These are phyloP conservation scores for Phainopepla nitens DNA, from an alignment of 2,113 vertebrate species.

Conservation along the genomic window DNA sequence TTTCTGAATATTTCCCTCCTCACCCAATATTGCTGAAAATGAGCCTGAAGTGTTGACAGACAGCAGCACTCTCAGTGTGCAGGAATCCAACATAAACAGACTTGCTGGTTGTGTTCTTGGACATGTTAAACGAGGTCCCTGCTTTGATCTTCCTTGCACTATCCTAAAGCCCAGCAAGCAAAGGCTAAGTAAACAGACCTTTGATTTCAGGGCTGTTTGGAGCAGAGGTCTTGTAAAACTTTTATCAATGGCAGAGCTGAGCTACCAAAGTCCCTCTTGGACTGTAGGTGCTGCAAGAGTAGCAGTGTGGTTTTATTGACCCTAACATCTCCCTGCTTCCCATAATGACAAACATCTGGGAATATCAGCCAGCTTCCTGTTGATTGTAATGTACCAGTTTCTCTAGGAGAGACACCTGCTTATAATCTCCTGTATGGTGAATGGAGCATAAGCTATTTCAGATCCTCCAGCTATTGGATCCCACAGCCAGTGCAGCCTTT, in stretches of 20 bases:
- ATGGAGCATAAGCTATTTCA: neutral
- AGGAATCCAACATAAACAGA: slow-evolving; percentile 62
- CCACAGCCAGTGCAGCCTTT: neutral
- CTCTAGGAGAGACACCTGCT: slow-evolving; percentile 45
- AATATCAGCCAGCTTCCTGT: neutral
- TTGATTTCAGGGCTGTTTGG: slow-evolving; percentile 42
- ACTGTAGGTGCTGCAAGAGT: slow-evolving; percentile 13
- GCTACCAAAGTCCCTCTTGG: slow-evolving; percentile 27
- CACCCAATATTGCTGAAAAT: slow-evolving; percentile 22
- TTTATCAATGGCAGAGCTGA: slow-evolving; percentile 37
- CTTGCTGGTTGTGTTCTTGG: slow-evolving; percentile 58
- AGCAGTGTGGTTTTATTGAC: slow-evolving; percentile 24
- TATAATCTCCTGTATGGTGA: neutral
- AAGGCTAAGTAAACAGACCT: slow-evolving; percentile 66
- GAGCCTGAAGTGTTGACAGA: slow-evolving; percentile 52
- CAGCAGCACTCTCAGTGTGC: slow-evolving; percentile 2
- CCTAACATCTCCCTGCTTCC: neutral
- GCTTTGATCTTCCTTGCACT: slow-evolving; percentile 61
- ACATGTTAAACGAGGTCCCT: slow-evolving; percentile 41
- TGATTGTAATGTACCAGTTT: neutral
- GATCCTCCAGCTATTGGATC: neutral
- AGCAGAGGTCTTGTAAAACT: slow-evolving; percentile 60
- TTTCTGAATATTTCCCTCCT: slow-evolving; percentile 11
- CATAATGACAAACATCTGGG: slow-evolving; percentile 46
- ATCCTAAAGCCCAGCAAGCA: slow-evolving; percentile 50